Conservation (phyloP, 2,888 invertebrate genomes). For the Capitulum mitella region DNA sequence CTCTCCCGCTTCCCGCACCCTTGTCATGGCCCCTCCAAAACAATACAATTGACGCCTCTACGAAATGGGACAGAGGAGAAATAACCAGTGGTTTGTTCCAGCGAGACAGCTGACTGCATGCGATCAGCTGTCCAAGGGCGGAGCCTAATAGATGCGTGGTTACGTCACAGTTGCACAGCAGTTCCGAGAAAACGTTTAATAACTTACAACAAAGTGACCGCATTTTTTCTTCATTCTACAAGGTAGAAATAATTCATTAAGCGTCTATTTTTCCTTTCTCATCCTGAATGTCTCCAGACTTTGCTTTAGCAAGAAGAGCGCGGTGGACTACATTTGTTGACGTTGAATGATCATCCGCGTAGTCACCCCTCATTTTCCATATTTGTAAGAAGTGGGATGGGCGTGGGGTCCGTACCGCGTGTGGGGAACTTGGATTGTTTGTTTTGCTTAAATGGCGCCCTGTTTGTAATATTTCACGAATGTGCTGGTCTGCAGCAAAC, state of each 20-base stretch:
- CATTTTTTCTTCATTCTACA: not conserved
- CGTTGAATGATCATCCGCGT: not conserved
- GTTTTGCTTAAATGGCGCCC: not conserved
- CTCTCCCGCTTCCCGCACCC: no score
- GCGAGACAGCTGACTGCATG: no score
- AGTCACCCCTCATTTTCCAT: not conserved
- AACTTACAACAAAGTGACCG: not conserved
- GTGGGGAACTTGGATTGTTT: not conserved
- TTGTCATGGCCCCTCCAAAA: no score
- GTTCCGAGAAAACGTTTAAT: not conserved
- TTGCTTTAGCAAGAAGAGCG: no score
- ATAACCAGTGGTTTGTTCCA: no score
- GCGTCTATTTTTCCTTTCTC: no score
- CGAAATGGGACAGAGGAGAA: no score
- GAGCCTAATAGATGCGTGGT: not conserved
- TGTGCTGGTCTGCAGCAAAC: not conserved
- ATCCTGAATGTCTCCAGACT: no score
- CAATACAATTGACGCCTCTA: no score
- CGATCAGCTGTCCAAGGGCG: slow-evolving; percentile 13
- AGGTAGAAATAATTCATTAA: no score
- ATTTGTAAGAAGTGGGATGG: not conserved
- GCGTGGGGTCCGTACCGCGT: not conserved
- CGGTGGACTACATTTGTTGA: not conserved
- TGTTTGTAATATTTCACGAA: not conserved
- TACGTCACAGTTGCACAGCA: not conserved